Conservation (phyloP, 2,113 vertebrate genomes). For the Aphyosemion australe region DNA sequence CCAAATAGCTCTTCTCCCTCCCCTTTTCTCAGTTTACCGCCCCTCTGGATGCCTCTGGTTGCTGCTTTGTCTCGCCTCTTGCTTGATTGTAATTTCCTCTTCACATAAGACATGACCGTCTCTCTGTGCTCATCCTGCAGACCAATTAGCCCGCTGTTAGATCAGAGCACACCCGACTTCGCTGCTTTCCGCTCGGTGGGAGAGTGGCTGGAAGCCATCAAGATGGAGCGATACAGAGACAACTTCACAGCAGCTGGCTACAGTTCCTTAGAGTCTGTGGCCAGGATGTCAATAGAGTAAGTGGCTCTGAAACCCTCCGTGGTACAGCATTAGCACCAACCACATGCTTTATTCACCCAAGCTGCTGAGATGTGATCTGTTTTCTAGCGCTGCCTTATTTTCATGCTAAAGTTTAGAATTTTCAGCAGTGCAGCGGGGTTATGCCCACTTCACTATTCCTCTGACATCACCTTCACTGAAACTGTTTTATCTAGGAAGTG, state of each 20-base stretch:
- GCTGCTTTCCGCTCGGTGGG: conserved; percentile 94
- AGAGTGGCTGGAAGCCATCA: conserved; percentile 99
- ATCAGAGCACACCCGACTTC: conserved; percentile 97
- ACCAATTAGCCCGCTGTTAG: conserved; percentile 96
- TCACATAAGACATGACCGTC: conserved; percentile 68
- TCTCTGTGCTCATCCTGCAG: conserved; percentile 77
- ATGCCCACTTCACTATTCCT: neutral
- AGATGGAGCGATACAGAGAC: conserved; percentile 98
- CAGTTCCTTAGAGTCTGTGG: conserved; percentile 95
- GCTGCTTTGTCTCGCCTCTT: conserved; percentile 28
- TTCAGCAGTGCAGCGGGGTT: neutral
- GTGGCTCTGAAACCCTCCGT: conserved; percentile 57
- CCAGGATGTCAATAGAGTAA: conserved; percentile 99
- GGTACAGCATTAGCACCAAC: conserved; percentile 25
- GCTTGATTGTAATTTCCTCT: conserved; percentile 52
- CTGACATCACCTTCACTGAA: neutral
- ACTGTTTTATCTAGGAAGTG: neutral
- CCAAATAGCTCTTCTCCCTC: conserved; percentile 15
- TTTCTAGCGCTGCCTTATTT: neutral
- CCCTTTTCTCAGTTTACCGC: conserved; percentile 37
- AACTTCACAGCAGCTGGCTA: conserved; percentile 99
- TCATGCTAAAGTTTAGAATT: neutral
- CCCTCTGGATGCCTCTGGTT: conserved; percentile 45
- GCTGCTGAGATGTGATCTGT: neutral
- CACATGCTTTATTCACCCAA: neutral